Evolutionary conservation across 2,113 vertebrate genomes (phyloP).

Genomic region (Aldabrachelys gigantea): DNA sequence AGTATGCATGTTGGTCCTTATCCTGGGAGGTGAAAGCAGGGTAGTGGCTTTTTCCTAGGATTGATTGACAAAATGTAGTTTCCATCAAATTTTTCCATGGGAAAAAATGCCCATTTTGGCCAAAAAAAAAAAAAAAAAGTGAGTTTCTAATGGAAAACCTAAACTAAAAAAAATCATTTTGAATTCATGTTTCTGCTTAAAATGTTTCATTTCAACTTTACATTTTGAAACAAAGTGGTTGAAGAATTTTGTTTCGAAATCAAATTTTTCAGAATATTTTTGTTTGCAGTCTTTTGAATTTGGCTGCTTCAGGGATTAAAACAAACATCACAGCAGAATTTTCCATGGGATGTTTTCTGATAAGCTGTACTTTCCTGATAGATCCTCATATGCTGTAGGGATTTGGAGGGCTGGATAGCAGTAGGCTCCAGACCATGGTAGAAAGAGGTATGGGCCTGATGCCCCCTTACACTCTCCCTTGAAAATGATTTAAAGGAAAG

Average conservation of each 20-base stretch:
- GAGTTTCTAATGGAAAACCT: not conserved
- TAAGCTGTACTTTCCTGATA: not conserved
- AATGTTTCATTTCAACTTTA: not conserved
- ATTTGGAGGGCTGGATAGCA: not conserved
- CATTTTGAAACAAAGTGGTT: not conserved
- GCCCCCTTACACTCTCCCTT: not conserved
- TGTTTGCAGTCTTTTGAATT: not conserved
- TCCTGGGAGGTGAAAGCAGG: not conserved
- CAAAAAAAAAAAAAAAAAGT: not conserved
- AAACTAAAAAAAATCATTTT: not conserved
- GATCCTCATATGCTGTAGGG: not conserved
- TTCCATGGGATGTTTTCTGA: not conserved
- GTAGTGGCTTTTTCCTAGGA: not conserved
- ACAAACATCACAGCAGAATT: no score
- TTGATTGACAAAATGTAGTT: not conserved
- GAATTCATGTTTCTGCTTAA: no score
- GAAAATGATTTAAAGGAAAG: not conserved
- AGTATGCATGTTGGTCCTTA: not conserved
- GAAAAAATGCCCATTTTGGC: not conserved
- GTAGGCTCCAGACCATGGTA: not conserved
- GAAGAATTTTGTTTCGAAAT: not conserved
- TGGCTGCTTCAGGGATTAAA: not conserved
- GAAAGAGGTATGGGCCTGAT: not conserved
- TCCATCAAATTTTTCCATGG: not conserved
- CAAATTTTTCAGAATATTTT: not conserved